These are phyloP conservation scores for Cavia porcellus DNA, from an alignment of 2,113 vertebrate genomes.

Conservation along the genomic window DNA sequence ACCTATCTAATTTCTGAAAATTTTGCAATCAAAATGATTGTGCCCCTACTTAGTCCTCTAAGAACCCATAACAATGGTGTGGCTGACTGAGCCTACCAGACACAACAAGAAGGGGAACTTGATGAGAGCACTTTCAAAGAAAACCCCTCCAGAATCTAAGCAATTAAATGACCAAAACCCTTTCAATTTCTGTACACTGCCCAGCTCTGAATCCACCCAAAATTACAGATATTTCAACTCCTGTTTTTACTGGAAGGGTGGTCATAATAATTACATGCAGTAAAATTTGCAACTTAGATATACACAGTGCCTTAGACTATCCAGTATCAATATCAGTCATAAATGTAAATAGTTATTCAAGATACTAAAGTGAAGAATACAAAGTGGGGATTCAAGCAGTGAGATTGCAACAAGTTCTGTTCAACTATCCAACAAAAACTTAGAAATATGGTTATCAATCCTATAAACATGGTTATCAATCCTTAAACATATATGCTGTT, in stretches of 20 bases:
- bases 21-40: not conserved
- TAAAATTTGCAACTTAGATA: not conserved
- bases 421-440: no score
- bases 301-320: not conserved
- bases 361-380: no score
- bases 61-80: fast-evolving
- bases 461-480: no score
- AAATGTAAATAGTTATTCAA: not conserved
- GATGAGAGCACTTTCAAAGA: not conserved
- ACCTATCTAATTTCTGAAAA: not conserved
- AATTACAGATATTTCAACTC: not conserved
- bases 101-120: not conserved
- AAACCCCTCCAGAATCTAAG: not conserved
- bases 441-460: no score
- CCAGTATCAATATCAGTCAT: not conserved
- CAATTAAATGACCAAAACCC: not conserved
- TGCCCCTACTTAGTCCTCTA: not conserved
- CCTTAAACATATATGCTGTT: no score
- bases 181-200: not conserved
- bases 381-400: no score
- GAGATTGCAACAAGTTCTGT: no score
- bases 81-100: not conserved
- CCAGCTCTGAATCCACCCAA: not conserved
- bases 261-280: not conserved
- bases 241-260: not conserved